phyloP scores from a whole-genome alignment of 1,140 invertebrate genomes.

The Cydia pomonella region DNA sequence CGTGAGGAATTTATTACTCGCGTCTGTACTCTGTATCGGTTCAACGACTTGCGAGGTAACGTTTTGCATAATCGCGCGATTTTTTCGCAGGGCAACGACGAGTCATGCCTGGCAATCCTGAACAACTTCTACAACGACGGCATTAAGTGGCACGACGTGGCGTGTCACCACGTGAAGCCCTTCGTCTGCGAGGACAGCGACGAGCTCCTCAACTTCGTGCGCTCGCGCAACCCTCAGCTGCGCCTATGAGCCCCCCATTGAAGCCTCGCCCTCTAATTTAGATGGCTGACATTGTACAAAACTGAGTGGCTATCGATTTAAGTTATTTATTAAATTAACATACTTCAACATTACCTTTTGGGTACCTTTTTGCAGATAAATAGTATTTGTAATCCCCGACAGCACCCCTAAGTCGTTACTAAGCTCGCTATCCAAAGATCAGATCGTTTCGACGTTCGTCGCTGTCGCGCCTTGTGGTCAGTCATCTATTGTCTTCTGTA shows the following conservation, averaged over 20 bases:
- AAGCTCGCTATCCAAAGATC: neutral
- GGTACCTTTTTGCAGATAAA: constrained; percentile 36
- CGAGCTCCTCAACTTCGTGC: constrained; percentile 94
- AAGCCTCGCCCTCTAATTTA: constrained; percentile 39
- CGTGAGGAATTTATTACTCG: constrained; percentile 26
- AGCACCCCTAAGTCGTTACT: constrained; percentile 2
- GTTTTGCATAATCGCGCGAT: constrained; percentile 25
- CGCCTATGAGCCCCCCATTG: constrained; percentile 84
- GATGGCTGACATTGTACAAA: constrained; percentile 75
- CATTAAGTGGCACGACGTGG: constrained; percentile 95
- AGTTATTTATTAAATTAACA: constrained; percentile 73
- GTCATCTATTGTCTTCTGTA: constrained; percentile 50
- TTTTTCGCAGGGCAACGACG: constrained; percentile 88
- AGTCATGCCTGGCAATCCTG: constrained; percentile 93
- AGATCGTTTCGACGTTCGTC: constrained; percentile 2
- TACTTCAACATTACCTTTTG: constrained; percentile 39
- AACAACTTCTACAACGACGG: constrained; percentile 97
- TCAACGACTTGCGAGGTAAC: constrained; percentile 31
- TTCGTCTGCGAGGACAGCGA: constrained; percentile 97
- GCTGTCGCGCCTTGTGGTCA: constrained; percentile 47
- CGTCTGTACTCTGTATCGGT: constrained; percentile 19
- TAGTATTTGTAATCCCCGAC: constrained; percentile 35
- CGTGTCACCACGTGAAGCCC: constrained; percentile 94
- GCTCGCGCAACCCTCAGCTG: constrained; percentile 91
- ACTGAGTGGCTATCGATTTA: constrained; percentile 66